Conservation (phyloP, 2,888 invertebrate species). For the Druceiella hillmani region DNA sequence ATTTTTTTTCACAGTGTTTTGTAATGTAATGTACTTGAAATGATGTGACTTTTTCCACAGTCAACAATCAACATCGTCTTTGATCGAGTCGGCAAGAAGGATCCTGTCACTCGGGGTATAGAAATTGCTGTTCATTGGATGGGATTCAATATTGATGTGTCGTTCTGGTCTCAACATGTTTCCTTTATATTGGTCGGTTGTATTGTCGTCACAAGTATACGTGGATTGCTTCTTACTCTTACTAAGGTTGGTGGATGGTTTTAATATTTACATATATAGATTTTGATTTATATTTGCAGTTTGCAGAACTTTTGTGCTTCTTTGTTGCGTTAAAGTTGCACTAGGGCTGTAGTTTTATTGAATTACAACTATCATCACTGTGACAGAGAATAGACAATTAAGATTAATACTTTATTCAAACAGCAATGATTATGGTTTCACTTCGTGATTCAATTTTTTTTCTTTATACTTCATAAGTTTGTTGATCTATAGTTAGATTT, state of each 20-base stretch:
- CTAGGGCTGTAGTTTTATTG: too few species aligned
- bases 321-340: too few species aligned
- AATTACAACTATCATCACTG: too few species aligned
- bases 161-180: constrained; percentile 98
- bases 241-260: constrained; percentile 71
- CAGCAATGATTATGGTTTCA: too few species aligned
- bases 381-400: too few species aligned
- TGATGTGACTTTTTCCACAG: constrained; percentile 58
- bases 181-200: constrained; percentile 96
- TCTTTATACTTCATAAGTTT: too few species aligned
- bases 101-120: constrained; percentile 93
- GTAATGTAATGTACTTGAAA: background rate
- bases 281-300: too few species aligned
- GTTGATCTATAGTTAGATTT: too few species aligned
- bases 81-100: constrained; percentile 96
- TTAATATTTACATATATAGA: constrained; percentile 7
- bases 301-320: too few species aligned
- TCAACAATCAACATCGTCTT: constrained; percentile 98
- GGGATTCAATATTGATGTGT: constrained; percentile 93
- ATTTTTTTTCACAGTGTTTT: background rate
- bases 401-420: too few species aligned
- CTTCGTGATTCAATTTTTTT: too few species aligned
- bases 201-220: constrained; percentile 95
- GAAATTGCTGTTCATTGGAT: constrained; percentile 97
- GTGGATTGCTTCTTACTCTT: constrained; percentile 91